Conservation (phyloP, 2,113 vertebrate genomes). For the Atractosteus spatula region DNA sequence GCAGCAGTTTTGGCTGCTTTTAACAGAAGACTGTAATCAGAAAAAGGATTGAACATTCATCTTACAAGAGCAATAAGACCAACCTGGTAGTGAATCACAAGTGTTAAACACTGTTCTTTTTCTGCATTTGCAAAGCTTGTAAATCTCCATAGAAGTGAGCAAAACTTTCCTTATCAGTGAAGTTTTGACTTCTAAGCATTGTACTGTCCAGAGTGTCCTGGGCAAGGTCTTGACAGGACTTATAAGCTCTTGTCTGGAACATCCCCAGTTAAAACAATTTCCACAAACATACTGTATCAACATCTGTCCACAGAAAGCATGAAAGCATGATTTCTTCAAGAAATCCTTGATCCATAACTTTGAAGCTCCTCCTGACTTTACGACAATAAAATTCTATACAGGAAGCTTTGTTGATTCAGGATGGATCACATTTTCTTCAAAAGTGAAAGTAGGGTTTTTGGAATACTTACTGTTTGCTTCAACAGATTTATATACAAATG, state of each 20-base stretch:
- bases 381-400: neutral
- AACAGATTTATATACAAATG: too few relatives aligned
- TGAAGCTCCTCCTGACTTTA: neutral
- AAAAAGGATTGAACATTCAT: too few relatives aligned
- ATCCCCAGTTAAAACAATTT: slow-evolving; percentile 26
- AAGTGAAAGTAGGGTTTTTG: too few relatives aligned
- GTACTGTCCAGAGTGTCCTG: neutral
- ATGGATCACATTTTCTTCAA: too few relatives aligned
- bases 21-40: too few relatives aligned
- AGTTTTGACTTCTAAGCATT: neutral
- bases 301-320: slow-evolving; percentile 16
- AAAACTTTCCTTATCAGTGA: neutral
- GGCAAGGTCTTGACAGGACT: slow-evolving; percentile 8
- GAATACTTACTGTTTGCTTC: too few relatives aligned
- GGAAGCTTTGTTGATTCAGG: too few relatives aligned
- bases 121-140: neutral
- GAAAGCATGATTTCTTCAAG: slow-evolving; percentile 13
- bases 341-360: slow-evolving; percentile 6
- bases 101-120: too few relatives aligned
- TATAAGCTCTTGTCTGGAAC: slow-evolving; percentile 26
- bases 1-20: too few relatives aligned
- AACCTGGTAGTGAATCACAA: too few relatives aligned
- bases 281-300: slow-evolving; percentile 17
- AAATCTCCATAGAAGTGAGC: neutral
- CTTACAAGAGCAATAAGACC: too few relatives aligned